phyloP scores from a whole-genome alignment of 2,888 invertebrate genomes.

The Silvanus unidentatus region DNA sequence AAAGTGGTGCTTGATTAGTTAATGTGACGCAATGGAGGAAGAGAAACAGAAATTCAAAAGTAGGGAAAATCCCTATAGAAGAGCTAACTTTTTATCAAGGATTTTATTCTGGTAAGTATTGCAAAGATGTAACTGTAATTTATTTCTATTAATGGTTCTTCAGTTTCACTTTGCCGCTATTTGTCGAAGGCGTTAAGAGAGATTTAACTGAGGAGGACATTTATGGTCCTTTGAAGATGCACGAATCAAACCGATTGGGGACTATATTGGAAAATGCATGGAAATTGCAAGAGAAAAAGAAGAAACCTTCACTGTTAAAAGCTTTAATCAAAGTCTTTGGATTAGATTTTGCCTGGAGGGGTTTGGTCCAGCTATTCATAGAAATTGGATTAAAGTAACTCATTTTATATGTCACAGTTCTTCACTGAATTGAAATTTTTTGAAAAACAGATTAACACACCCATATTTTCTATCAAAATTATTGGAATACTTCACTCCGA shows the following conservation, averaged over 20 bases:
- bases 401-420: background rate
- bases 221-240: slow-evolving; percentile 44
- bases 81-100: slow-evolving; percentile 20
- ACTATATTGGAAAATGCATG: slow-evolving; percentile 40
- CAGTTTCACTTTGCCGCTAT: slow-evolving; percentile 49
- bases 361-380: too few relatives aligned
- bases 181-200: slow-evolving; percentile 45
- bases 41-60: slow-evolving; percentile 8
- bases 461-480: slow-evolving; percentile 40
- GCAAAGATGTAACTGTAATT: too few relatives aligned
- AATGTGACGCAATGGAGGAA: slow-evolving; percentile 15
- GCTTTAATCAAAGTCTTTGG: slow-evolving; percentile 31
- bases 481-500: slow-evolving; percentile 55
- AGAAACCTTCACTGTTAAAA: slow-evolving; percentile 29
- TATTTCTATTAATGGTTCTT: too few relatives aligned
- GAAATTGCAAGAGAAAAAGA: slow-evolving; percentile 25
- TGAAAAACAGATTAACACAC: slow-evolving; percentile 27
- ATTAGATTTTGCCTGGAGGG: slow-evolving; percentile 20
- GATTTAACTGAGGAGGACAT: slow-evolving; percentile 49
- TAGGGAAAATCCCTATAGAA: slow-evolving; percentile 13
- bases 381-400: slow-evolving; percentile 24
- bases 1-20: too few relatives aligned
- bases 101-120: slow-evolving; percentile 28
- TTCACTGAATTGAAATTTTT: slow-evolving; percentile 5
- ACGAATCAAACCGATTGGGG: slow-evolving; percentile 44